These are phyloP conservation scores for Phyllopteryx taeniolatus DNA, from an alignment of 2,113 vertebrate genomes.

Conservation along the genomic window DNA sequence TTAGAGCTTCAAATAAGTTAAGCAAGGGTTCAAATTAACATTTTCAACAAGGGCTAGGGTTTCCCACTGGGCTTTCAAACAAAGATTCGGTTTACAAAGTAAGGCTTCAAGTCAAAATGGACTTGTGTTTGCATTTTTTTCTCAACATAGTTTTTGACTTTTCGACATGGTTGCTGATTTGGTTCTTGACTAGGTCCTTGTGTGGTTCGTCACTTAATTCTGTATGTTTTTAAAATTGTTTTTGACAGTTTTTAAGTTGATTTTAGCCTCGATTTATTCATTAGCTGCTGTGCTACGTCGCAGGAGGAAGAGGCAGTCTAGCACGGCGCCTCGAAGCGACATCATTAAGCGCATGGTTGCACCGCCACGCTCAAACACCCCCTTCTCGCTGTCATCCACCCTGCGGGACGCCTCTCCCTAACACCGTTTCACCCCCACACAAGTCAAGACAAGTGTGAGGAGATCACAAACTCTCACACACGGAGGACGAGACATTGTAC, in stretches of 20 bases:
- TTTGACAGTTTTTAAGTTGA: not conserved
- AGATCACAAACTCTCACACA: not conserved
- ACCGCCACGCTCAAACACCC: conserved; percentile 26
- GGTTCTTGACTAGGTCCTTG: not conserved
- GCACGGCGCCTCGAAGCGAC: conserved; percentile 64
- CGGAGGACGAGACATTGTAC: not conserved
- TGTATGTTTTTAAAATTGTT: not conserved
- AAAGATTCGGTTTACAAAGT: no score
- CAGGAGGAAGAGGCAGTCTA: conserved; percentile 37
- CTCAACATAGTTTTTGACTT: no score
- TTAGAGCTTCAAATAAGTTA: no score
- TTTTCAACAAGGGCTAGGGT: no score
- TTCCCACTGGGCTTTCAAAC: no score
- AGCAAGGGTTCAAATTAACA: no score
- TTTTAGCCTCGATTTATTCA: conserved; percentile 29
- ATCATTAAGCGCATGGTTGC: conserved; percentile 67
- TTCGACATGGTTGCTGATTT: not conserved
- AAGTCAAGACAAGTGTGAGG: no score
- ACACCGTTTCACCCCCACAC: no score
- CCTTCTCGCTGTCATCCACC: conserved; percentile 5
- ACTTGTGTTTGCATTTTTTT: no score
- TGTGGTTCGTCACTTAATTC: not conserved
- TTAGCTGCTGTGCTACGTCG: conserved; percentile 57
- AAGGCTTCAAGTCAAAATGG: no score
- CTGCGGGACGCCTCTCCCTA: not conserved